Percentiles rank a stretch among this genome's conserved stretches.
phyloP scores from a whole-genome alignment of 2,888 invertebrate genomes.

The Celastrina argiolus region DNA sequence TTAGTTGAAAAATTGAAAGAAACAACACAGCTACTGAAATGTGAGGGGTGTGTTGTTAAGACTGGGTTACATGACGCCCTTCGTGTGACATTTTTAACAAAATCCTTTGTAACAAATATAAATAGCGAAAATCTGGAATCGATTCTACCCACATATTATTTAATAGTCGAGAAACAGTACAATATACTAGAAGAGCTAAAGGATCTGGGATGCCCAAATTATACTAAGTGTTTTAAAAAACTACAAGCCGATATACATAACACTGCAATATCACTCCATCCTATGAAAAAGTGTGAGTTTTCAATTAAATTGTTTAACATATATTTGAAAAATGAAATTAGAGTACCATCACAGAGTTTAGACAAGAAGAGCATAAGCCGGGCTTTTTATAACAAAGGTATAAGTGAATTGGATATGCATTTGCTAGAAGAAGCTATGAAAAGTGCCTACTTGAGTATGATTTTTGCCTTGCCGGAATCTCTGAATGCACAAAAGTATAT shows the following conservation, averaged over 20 bases:
- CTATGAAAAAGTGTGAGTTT: constrained; percentile 45
- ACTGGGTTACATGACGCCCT: constrained; percentile 57
- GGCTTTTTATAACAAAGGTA: constrained; percentile 63
- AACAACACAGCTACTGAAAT: constrained; percentile 53
- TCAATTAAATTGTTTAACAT: constrained; percentile 57
- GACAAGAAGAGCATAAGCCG: constrained; percentile 55
- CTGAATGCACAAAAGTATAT: constrained; percentile 53
- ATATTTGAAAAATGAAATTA: constrained; percentile 53
- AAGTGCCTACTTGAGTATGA: constrained; percentile 55
- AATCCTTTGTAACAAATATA: constrained; percentile 45
- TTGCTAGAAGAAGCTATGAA: constrained; percentile 47
- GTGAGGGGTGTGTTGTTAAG: constrained; percentile 54
- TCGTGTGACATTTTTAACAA: constrained; percentile 50
- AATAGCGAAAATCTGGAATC: constrained; percentile 38
- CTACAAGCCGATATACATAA: constrained; percentile 62
- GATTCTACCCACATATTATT: constrained; percentile 38
- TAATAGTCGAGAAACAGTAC: constrained; percentile 47
- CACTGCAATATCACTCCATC: constrained; percentile 55
- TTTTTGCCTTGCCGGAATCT: constrained; percentile 47
- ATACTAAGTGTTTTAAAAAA: constrained; percentile 52
- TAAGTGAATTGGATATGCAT: constrained; percentile 57
- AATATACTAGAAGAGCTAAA: constrained; percentile 44
- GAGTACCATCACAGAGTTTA: constrained; percentile 33
- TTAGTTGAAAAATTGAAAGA: constrained; percentile 44
- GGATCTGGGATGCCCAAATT: constrained; percentile 46